Percentiles rank a stretch among this genome's conserved stretches.
Evolutionary conservation across 2,888 invertebrate species (phyloP).

Genomic region (Stegana nigrithorax): DNA sequence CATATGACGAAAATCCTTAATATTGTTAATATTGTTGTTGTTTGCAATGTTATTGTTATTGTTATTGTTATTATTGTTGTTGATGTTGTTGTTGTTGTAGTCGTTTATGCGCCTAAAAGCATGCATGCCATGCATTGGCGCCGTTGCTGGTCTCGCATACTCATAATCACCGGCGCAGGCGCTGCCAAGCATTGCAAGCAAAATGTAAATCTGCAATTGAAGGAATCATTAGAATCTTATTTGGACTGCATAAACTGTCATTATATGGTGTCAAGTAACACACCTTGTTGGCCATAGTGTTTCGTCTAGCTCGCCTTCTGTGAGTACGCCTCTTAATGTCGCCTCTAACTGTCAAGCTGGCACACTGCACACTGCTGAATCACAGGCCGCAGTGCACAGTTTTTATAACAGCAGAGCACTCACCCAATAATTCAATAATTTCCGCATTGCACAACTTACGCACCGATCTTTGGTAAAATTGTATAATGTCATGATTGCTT

Average conservation of each 20-base stretch:
- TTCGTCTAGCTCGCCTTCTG: too few relatives aligned
- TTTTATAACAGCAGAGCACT: not conserved
- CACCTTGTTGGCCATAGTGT: not conserved
- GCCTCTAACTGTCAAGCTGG: too few relatives aligned
- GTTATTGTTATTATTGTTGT: slow-evolving; percentile 22
- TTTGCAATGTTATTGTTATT: slow-evolving; percentile 22
- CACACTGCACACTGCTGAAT: not conserved
- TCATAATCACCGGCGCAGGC: slow-evolving; percentile 15
- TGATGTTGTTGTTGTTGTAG: slow-evolving; percentile 1
- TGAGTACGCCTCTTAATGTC: not conserved
- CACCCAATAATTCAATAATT: too few relatives aligned
- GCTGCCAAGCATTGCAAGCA: slow-evolving; percentile 27
- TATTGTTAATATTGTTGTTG: slow-evolving; percentile 26
- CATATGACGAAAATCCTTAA: slow-evolving; percentile 42
- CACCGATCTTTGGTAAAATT: not conserved
- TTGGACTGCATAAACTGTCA: too few relatives aligned
- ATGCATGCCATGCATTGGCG: not conserved
- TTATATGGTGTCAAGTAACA: not conserved
- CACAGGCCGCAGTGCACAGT: not conserved
- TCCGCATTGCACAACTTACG: slow-evolving; percentile 4
- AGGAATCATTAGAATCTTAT: too few relatives aligned
- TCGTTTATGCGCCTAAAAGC: not conserved
- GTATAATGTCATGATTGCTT: slow-evolving; percentile 3
- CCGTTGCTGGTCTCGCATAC: not conserved
- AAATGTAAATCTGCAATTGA: too few relatives aligned